Evolutionary conservation across 1,140 invertebrate species (phyloP).

Genomic region (Brachionus rotundiformis): DNA sequence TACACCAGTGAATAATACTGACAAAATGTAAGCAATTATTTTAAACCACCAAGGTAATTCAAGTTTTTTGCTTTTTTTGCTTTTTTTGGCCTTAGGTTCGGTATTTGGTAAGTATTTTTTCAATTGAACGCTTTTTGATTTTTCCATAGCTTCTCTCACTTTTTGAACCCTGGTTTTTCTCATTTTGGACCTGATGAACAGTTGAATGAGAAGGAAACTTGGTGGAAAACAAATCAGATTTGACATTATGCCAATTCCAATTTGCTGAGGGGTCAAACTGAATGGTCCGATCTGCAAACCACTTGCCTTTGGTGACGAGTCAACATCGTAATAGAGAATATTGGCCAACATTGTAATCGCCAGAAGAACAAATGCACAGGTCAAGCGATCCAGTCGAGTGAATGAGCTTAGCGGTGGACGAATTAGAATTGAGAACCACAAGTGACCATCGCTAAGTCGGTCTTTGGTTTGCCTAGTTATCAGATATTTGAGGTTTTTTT

Average conservation of each 20-base stretch:
- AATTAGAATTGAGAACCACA: conserved; percentile 23
- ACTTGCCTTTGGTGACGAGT: not conserved
- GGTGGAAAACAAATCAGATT: conserved; percentile 26
- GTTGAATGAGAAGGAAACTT: conserved; percentile 15
- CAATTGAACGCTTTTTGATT: not conserved
- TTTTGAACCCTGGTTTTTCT: not conserved
- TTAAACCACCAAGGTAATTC: conserved; percentile 66
- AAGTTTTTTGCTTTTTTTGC: conserved; percentile 53
- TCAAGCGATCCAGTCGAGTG: not conserved
- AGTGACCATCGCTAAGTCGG: conserved; percentile 33
- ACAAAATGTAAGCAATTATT: conserved; percentile 66
- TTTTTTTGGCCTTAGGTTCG: not conserved
- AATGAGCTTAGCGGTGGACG: not conserved
- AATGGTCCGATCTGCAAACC: conserved; percentile 35
- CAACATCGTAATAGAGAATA: conserved; percentile 37
- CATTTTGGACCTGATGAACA: conserved; percentile 8
- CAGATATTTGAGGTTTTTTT: not conserved
- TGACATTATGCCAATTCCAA: conserved; percentile 40
- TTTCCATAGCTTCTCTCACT: not conserved
- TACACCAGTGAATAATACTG: conserved; percentile 61
- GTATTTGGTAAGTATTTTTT: not conserved
- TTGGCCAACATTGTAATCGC: conserved; percentile 17
- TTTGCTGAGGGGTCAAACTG: conserved; percentile 3
- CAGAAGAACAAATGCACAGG: conserved; percentile 26
- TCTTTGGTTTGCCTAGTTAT: conserved; percentile 2